Conservation (phyloP, 1,140 invertebrate genomes). For the Rhyzopertha dominica region DNA sequence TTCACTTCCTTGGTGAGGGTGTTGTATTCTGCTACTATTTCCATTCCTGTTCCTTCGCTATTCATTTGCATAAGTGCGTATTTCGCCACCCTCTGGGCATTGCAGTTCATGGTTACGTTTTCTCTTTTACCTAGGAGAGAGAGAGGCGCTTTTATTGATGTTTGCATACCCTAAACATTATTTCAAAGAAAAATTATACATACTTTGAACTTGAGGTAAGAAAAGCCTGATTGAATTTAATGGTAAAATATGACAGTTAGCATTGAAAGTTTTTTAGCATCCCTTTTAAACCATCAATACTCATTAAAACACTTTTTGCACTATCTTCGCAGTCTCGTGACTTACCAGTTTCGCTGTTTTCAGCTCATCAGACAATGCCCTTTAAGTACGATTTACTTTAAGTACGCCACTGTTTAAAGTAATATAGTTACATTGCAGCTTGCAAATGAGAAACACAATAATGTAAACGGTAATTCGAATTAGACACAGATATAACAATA, state of each 20-base stretch:
- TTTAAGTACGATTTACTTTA: too few relatives aligned
- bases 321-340: too few relatives aligned
- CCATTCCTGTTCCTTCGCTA: constrained; percentile 18
- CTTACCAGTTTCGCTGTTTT: too few relatives aligned
- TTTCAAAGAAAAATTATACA: constrained; percentile 10
- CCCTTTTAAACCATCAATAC: background rate
- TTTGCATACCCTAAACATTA: too few relatives aligned
- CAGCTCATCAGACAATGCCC: too few relatives aligned
- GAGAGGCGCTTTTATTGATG: too few relatives aligned
- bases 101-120: constrained; percentile 35
- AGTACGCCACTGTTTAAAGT: too few relatives aligned
- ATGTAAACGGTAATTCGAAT: too few relatives aligned
- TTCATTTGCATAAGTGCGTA: constrained; percentile 36
- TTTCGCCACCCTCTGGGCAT: constrained; percentile 31
- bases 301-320: background rate
- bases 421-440: too few relatives aligned
- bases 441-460: too few relatives aligned
- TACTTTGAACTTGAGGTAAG: constrained; percentile 1
- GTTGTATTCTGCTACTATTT: constrained; percentile 35
- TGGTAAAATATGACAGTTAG: constrained; percentile 5
- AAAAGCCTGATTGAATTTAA: too few relatives aligned
- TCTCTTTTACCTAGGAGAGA: constrained; percentile 19
- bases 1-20: constrained; percentile 23
- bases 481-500: too few relatives aligned
- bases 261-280: constrained; percentile 10